Conservation (phyloP, 2,888 invertebrate genomes). For the Smittia aterrima region DNA sequence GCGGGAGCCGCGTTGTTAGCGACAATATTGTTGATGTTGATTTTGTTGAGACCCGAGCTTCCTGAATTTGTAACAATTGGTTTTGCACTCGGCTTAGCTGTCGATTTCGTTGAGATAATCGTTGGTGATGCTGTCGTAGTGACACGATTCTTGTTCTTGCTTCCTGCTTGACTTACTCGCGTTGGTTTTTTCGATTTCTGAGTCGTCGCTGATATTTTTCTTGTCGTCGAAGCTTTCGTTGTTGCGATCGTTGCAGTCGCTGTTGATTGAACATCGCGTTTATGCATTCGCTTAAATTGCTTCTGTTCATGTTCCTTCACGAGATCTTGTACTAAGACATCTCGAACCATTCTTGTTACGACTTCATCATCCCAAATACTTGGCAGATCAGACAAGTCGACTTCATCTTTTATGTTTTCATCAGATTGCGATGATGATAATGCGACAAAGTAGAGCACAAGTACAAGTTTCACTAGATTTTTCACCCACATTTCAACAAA, state of each 20-base stretch:
- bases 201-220: not conserved
- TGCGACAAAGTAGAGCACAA: slow-evolving; percentile 22
- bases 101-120: not conserved
- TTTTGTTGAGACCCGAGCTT: not conserved
- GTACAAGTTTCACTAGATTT: slow-evolving; percentile 20
- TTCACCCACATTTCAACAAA: slow-evolving; percentile 33
- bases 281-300: not conserved
- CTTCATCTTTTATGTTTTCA: not conserved
- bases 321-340: slow-evolving; percentile 22
- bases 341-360: slow-evolving; percentile 27
- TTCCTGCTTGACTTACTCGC: slow-evolving; percentile 5
- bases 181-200: not conserved
- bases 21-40: not conserved
- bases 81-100: not conserved
- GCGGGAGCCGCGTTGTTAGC: too few relatives aligned
- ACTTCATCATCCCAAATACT: slow-evolving; percentile 34
- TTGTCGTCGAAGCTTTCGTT: not conserved
- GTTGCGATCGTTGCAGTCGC: not conserved
- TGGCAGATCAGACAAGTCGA: not conserved
- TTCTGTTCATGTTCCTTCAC: slow-evolving; percentile 2
- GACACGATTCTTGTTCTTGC: not conserved
- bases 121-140: not conserved
- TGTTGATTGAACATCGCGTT: slow-evolving; percentile 19
- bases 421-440: slow-evolving; percentile 17
- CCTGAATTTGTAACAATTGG: not conserved